Percentiles rank a stretch among this genome's conserved stretches.
Conservation (phyloP, 2,888 invertebrate genomes). For the Falcaria lacertinaria region DNA sequence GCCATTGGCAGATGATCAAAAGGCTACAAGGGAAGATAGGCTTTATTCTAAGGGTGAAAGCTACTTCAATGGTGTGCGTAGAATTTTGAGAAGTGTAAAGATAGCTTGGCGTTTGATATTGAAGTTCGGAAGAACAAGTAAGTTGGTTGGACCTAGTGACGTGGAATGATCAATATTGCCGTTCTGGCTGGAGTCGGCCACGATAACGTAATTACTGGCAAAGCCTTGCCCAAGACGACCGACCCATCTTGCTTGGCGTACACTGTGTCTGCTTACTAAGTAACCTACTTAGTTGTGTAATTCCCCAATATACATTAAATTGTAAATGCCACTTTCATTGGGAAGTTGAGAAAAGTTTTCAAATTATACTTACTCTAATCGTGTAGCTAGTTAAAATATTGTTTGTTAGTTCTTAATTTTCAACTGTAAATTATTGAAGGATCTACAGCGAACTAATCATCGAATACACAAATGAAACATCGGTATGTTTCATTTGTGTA, state of each 20-base stretch:
- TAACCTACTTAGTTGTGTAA: too few relatives aligned
- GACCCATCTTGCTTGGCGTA: slow-evolving; percentile 35
- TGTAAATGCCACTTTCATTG: too few relatives aligned
- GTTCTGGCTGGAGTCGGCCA: slow-evolving; percentile 36
- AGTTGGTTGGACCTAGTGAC: slow-evolving; percentile 53
- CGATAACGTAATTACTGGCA: slow-evolving; percentile 62
- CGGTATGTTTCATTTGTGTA: too few relatives aligned
- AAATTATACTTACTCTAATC: too few relatives aligned
- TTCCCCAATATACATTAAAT: too few relatives aligned
- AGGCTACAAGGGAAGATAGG: slow-evolving; percentile 9
- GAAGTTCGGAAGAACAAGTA: slow-evolving; percentile 37
- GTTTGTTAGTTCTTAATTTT: too few relatives aligned
- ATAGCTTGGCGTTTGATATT: slow-evolving; percentile 11
- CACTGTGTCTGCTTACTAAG: too few relatives aligned
- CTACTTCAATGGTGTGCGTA: neutral
- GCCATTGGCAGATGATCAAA: slow-evolving; percentile 5
- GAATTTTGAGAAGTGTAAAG: neutral
- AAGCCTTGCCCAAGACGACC: slow-evolving; percentile 41
- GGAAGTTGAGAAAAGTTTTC: too few relatives aligned
- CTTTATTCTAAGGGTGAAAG: slow-evolving; percentile 3
- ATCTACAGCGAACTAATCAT: too few relatives aligned
- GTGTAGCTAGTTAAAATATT: too few relatives aligned
- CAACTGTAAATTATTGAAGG: too few relatives aligned
- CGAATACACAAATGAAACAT: too few relatives aligned
- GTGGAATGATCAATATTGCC: slow-evolving; percentile 64